Base-by-base conservation (phyloP, 2,888 invertebrate genomes). In the Hemaris fuciformis region DNA sequence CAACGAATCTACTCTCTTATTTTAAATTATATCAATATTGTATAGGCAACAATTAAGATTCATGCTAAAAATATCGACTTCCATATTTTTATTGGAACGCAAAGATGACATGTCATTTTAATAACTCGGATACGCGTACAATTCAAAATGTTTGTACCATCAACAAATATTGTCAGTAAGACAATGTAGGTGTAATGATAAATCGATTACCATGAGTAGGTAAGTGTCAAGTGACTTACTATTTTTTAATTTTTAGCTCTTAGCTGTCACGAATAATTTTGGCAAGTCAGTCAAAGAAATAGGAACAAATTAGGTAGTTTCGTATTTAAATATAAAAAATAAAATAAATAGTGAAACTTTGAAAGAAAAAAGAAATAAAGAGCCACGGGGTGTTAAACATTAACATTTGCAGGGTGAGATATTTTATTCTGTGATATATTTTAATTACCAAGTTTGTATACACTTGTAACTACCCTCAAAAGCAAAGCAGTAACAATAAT, bases 51-150 rank as follows among this genome's bases (percentile, higher is more conserved):
- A 18, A 15, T 10, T 53, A 8, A 27, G 3, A 31, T 8, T 2
- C 4, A 53, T 31, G 53, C 53, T 53, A 0, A 1, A 31, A 31
- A 27, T 53, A 18, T 18, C 1, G 27, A 20, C n/a, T 31, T 4
- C 10, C 4, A 13, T 18, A 31, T 6, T 23, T 8, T 3, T 53
- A 38, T 7, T 25, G n/a, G 25, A 23, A 38, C 38, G 18, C 45
- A 62, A 73, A 68, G 69, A 74, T 79, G 77, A 80, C 83, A 79
- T 74, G 74, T 72, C 71, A 76, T 66, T 66, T 68, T 67, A 62
- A 13, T 23, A 18, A 42, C 13, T 60, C 53, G 60, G 53, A 60
- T 60, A 60, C 60, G 25, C 60, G 10, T 48, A 60, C 34, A n/a
- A n/a, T n/a, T n/a, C n/a, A 43, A 38, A 45, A 20, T 18, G 7